These are phyloP conservation scores for Numenius arquata DNA, from an alignment of 2,113 vertebrate genomes.

Conservation along the genomic window DNA sequence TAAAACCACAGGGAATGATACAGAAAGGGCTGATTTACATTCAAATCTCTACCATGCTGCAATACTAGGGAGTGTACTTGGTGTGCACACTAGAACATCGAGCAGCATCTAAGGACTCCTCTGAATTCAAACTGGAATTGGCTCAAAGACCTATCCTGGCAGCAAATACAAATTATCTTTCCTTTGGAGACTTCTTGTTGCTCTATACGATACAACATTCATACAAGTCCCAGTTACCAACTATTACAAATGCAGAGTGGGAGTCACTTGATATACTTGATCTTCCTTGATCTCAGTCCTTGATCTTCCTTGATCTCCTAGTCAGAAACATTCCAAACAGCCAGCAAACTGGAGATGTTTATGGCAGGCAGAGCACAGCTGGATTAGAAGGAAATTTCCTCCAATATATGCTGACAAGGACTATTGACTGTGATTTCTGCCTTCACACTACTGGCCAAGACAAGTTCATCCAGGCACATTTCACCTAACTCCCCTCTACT, in stretches of 20 bases:
- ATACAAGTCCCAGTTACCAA: background rate
- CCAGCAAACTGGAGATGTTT: background rate
- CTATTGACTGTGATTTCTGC: background rate
- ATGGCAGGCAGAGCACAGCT: background rate
- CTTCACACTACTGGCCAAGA: background rate
- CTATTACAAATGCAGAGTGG: background rate
- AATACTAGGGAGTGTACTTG: accelerated
- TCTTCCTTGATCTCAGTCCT: background rate
- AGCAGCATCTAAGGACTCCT: background rate
- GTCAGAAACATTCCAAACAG: background rate
- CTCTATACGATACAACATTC: background rate
- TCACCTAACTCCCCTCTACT: background rate
- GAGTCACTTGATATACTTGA: background rate
- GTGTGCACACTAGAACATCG: background rate
- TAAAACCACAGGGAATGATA: background rate
- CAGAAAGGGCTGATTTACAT: background rate
- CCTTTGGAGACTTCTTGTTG: background rate
- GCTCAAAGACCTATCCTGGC: background rate
- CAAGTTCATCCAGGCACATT: background rate
- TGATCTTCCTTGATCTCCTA: background rate
- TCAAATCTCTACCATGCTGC: background rate
- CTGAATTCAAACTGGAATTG: background rate
- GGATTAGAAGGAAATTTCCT: background rate
- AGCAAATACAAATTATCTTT: background rate
- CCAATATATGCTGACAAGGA: background rate